Evolutionary conservation across 2,888 invertebrate genomes (phyloP).

Genomic region (Drosophila affinis): DNA sequence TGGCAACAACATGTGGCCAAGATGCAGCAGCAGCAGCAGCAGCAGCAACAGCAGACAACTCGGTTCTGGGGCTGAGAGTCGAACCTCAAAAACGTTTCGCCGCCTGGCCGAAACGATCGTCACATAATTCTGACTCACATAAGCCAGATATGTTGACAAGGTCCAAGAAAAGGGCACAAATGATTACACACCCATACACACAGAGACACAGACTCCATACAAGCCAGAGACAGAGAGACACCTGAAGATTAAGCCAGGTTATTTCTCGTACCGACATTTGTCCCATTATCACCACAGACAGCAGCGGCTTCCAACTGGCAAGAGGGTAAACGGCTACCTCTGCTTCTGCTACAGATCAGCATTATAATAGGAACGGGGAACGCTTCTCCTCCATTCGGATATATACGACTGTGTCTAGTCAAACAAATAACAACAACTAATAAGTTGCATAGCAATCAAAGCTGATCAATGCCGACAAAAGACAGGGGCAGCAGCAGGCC

Average conservation of each 20-base stretch:
- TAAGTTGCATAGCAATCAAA: constrained; percentile 74
- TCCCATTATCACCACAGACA: constrained; percentile 78
- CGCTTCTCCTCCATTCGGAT: constrained; percentile 28
- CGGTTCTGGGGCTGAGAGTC: constrained; percentile 1
- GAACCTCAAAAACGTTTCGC: constrained; percentile 68
- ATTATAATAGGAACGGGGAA: constrained; percentile 52
- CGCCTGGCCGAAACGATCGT: constrained; percentile 51
- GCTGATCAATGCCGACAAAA: constrained; percentile 72
- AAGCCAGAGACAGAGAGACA: constrained; percentile 32
- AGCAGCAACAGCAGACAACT: background rate
- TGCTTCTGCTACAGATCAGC: constrained; percentile 33
- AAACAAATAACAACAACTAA: constrained; percentile 82
- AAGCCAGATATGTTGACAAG: constrained; percentile 83
- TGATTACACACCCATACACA: constrained; percentile 55
- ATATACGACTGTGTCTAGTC: constrained; percentile 80
- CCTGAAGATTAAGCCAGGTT: constrained; percentile 82
- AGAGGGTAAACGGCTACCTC: constrained; percentile 20
- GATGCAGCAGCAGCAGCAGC: constrained; percentile 17
- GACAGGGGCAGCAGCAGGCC: constrained; percentile 27
- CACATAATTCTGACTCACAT: constrained; percentile 80
- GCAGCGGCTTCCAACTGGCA: constrained; percentile 73
- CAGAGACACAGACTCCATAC: constrained; percentile 36
- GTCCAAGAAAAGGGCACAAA: constrained; percentile 80
- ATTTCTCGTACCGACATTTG: constrained; percentile 72
- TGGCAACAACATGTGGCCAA: constrained; percentile 72